Conservation (phyloP, 2,113 vertebrate species). For the Cettia cetti region DNA sequence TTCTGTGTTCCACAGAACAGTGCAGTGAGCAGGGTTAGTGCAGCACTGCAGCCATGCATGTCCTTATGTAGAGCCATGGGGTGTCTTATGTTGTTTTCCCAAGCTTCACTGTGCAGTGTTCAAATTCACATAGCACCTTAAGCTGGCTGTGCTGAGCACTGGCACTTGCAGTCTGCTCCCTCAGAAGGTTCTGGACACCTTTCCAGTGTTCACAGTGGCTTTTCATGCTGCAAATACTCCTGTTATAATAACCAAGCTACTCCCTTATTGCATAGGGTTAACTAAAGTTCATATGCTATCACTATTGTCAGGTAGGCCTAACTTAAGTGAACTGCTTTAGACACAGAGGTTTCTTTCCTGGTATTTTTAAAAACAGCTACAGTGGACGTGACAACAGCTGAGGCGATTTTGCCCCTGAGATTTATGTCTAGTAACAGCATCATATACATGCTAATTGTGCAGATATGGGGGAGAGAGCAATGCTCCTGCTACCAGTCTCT, state of each 20-base stretch:
- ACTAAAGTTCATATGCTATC: neutral
- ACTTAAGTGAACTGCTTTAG: neutral
- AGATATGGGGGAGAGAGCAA: neutral
- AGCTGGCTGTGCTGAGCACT: neutral
- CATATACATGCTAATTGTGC: neutral
- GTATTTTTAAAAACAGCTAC: neutral
- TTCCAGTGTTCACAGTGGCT: neutral
- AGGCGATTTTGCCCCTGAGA: neutral
- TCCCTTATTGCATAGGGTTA: neutral
- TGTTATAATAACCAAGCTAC: neutral
- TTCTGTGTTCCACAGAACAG: neutral
- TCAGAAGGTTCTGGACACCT: neutral
- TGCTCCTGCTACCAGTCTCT: neutral
- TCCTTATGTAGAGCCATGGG: accelerated
- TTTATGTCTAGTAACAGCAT: neutral
- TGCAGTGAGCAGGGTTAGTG: neutral
- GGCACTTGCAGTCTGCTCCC: neutral
- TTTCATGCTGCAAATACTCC: neutral
- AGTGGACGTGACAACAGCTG: neutral
- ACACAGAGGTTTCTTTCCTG: neutral
- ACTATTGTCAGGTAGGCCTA: neutral
- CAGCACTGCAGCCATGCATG: neutral
- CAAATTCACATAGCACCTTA: neutral
- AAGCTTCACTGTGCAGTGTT: neutral
- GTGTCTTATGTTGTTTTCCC: neutral